Percentiles rank a stretch among this genome's conserved stretches.
These are phyloP conservation scores for Stenchaetothrips biformis DNA, from an alignment of 2,888 invertebrate genomes.

Conservation along the genomic window DNA sequence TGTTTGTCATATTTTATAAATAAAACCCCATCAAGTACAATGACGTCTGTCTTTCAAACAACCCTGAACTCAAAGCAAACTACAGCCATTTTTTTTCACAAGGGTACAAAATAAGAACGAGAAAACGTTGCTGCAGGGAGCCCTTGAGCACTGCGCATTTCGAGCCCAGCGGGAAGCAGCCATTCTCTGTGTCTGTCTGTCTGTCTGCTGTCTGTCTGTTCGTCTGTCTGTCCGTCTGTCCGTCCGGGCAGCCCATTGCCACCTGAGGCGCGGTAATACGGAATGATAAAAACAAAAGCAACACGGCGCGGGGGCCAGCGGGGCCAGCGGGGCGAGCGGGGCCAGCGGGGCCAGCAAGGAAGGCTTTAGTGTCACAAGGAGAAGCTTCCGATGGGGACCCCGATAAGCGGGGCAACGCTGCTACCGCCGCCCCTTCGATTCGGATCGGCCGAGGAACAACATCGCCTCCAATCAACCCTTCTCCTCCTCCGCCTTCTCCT, in stretches of 20 bases:
- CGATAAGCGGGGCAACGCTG: neutral
- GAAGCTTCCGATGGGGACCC: constrained; percentile 6
- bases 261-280: constrained; percentile 20
- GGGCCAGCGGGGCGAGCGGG: neutral
- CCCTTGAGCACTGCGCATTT: neutral
- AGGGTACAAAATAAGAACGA: neutral
- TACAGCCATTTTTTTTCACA: neutral
- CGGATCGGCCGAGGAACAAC: neutral
- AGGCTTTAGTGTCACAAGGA: constrained; percentile 21
- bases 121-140: neutral
- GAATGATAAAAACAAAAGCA: constrained; percentile 20
- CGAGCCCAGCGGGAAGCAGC: neutral
- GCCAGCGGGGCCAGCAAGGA: neutral
- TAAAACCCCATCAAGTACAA: constrained; percentile 7
- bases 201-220: neutral
- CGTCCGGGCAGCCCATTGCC: neutral
- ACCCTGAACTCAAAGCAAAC: neutral
- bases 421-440: neutral
- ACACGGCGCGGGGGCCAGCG: neutral
- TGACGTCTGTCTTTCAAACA: neutral
- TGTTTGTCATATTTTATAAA: constrained; percentile 21
- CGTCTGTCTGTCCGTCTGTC: neutral
- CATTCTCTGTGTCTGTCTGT: neutral
- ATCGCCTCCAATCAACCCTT: constrained; percentile 15
- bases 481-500: neutral